These are phyloP conservation scores for Todus mexicanus DNA, from an alignment of 2,797 vertebrate genomes.

Conservation along the genomic window DNA sequence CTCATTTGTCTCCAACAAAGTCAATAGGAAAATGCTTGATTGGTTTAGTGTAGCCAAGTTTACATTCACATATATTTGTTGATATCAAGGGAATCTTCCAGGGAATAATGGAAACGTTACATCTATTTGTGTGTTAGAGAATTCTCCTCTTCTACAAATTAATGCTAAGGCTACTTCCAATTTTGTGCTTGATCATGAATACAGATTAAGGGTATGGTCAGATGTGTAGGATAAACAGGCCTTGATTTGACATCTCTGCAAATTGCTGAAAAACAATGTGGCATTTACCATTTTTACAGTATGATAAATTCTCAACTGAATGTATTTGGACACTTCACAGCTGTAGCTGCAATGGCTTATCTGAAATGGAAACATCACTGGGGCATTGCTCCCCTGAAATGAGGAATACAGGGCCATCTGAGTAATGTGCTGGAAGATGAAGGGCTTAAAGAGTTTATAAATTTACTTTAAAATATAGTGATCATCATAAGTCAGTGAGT, in stretches of 20 bases:
- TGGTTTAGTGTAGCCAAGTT: neutral
- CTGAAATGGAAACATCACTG: neutral
- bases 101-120: neutral
- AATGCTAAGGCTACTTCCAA: neutral
- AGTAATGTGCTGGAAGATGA: neutral
- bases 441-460: neutral
- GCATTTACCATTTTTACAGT: neutral
- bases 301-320: neutral
- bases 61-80: neutral
- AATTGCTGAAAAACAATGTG: neutral
- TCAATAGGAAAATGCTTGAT: neutral
- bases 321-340: neutral
- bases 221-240: neutral
- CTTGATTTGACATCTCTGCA: neutral
- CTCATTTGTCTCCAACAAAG: neutral
- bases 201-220: neutral
- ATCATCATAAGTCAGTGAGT: neutral
- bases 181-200: neutral
- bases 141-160: neutral
- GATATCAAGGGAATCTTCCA: neutral
- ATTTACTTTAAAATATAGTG: neutral
- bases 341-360: neutral
- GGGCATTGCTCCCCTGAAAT: neutral
- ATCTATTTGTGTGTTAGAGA: neutral
- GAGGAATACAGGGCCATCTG: neutral